A percentile compares a stretch with the other conserved stretches of the same genome.
Evolutionary conservation across 2,113 vertebrate genomes (phyloP).

Genomic region (Brachyhypopomus occidentalis): DNA sequence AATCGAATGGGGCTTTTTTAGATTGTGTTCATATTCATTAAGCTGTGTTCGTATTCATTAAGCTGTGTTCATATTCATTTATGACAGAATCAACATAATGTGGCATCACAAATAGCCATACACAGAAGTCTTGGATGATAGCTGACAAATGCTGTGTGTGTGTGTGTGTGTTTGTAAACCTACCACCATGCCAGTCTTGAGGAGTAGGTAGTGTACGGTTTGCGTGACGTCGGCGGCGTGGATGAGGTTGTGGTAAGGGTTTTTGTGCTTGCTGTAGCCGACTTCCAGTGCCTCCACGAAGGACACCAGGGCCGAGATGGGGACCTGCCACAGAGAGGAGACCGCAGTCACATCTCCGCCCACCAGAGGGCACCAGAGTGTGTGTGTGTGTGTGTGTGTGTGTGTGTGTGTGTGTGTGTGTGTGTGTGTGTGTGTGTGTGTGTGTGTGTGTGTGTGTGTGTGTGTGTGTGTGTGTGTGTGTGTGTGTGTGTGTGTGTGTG

Average conservation of each 20-base stretch:
- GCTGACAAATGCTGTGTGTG: no score
- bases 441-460: slow-evolving; percentile 52
- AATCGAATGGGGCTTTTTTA: neutral
- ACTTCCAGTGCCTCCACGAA: slow-evolving; percentile 96
- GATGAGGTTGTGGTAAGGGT: slow-evolving; percentile 97
- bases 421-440: slow-evolving; percentile 11
- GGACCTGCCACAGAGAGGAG: slow-evolving; percentile 79
- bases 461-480: slow-evolving; percentile 11
- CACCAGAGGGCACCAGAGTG: neutral
- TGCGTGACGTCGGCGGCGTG: slow-evolving; percentile 97
- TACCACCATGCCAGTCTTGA: slow-evolving; percentile 93
- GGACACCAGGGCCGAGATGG: slow-evolving; percentile 94
- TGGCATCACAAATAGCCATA: no score
- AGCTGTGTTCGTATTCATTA: no score
- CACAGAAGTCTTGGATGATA: no score
- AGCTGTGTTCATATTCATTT: no score
- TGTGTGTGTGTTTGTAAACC: slow-evolving; percentile 64
- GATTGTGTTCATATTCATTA: neutral
- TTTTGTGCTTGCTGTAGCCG: slow-evolving; percentile 97
- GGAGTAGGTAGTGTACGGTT: slow-evolving; percentile 93
- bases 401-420: neutral
- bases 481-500: slow-evolving; percentile 53
- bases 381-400: no score
- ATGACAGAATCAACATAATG: no score
- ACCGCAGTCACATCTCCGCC: neutral